These are phyloP conservation scores for Sanderia malayensis DNA, from an alignment of 30 jellyfish, hydroid and myxozoan species.

Conservation along the genomic window DNA sequence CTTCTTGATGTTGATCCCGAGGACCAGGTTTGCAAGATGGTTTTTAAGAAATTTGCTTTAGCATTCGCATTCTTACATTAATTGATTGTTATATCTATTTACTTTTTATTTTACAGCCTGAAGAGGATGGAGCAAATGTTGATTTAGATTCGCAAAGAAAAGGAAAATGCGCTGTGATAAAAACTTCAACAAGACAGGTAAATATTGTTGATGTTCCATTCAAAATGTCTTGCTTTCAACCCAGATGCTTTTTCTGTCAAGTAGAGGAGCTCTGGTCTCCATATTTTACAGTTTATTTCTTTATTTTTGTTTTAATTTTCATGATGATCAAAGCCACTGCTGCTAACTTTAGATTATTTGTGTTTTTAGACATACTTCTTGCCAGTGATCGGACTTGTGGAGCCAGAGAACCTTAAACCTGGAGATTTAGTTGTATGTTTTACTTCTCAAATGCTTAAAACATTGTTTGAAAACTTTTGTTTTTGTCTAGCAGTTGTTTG, in stretches of 20 bases:
- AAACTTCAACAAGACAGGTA: constrained; percentile 99
- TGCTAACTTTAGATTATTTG: no score
- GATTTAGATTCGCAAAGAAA: constrained; percentile 95
- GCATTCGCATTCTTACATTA: neutral
- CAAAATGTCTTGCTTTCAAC: no score
- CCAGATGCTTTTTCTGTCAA: no score
- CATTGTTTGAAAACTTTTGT: no score
- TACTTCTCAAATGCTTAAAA: no score
- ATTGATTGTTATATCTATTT: neutral
- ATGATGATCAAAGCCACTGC: no score
- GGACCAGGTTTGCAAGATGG: constrained; percentile 71
- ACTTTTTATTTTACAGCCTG: constrained; percentile 46
- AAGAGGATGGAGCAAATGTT: constrained; percentile 92
- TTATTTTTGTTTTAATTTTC: no score
- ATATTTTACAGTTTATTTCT: no score
- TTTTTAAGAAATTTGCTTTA: neutral
- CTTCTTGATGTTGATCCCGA: constrained; percentile 73
- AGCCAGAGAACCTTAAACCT: constrained; percentile 89
- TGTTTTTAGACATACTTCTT: constrained; percentile 77
- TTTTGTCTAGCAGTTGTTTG: no score
- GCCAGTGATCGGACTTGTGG: constrained; percentile 97
- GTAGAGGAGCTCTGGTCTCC: no score
- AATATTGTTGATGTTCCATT: no score
- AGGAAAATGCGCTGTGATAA: constrained; percentile 98
- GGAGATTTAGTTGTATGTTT: constrained; percentile 90